Base-by-base conservation (phyloP, 1,140 invertebrate species). In the Doryteuthis pealeii region DNA sequence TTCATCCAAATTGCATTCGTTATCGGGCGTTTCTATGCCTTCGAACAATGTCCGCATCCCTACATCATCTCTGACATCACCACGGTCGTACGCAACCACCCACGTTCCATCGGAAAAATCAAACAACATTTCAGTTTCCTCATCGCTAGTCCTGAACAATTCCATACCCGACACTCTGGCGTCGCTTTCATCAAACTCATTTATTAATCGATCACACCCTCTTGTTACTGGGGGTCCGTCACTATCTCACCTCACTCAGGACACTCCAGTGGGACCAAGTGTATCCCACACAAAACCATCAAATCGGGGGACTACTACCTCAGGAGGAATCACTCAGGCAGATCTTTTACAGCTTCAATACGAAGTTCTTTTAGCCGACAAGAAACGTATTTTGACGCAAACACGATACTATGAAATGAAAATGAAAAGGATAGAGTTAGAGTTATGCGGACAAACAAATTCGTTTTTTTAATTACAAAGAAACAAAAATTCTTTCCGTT, bases 271-370 rank as follows among this genome's bases (percentile, higher is more conserved):
- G 10, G 54, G 22, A 6, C 22, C 54, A 6, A 22, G 22, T n/a
- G 5, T 62, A 6, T 28, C 54, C 18, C 54, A 62, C 18, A 28
- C 54, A n/a, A 62, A 62, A 62, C 18, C 54, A 14, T 62, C 54
- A 22, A 22, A 62, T 28, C 54, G 26, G 18, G 5, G 54, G 5
- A 5, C 54, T 28, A 62, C 26, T 22, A 5, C 35, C 10, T 3
- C 35, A 3, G 10, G 35, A 5, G 35, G 35, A 40, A 28, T 62
- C 5, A 62, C 54, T 0, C 54, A 62, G 26, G 54, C 22, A 22
- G 54, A 62, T 28, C 54, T 62, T 22, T 62, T 62, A 62, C 54
- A 62, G 54, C 54, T 62, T 28, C 54, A 62, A 18, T 62, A 62
- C 6, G 54, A 62, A 22, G 54, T 62, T 8, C 54, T 62, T 5